Percentiles rank a stretch among this genome's conserved stretches.
These are phyloP conservation scores for Geodia barretti DNA, from an alignment of 37 sponge, comb jelly and placozoan genomes.

Conservation along the genomic window DNA sequence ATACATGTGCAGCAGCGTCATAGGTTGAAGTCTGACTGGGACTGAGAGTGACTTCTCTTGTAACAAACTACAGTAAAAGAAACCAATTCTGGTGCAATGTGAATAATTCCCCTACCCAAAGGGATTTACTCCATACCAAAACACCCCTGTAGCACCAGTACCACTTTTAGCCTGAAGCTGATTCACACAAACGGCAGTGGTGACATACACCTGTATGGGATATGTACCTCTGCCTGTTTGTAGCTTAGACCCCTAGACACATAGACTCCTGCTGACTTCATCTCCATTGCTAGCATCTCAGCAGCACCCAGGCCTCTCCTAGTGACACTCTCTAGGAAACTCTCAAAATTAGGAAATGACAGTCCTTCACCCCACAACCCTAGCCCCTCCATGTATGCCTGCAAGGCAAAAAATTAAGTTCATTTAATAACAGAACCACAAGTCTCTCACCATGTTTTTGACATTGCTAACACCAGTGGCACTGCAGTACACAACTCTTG, in stretches of 20 bases:
- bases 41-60: slow-evolving; percentile 34
- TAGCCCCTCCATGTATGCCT: slow-evolving; percentile 75
- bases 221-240: slow-evolving; percentile 45
- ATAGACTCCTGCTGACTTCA: slow-evolving; percentile 67
- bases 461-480: slow-evolving; percentile 71
- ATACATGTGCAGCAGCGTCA: slow-evolving; percentile 48
- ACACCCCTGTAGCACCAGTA: no score
- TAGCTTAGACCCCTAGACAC: slow-evolving; percentile 63
- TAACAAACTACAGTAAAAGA: slow-evolving; percentile 18
- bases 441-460: slow-evolving; percentile 47
- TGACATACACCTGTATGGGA: no score
- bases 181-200: background rate
- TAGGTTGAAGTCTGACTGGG: slow-evolving; percentile 35
- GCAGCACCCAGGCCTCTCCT: slow-evolving; percentile 65
- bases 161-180: no score
- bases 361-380: slow-evolving; percentile 65
- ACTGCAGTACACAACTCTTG: slow-evolving; percentile 72
- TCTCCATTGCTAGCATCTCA: slow-evolving; percentile 77
- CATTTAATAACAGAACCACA: background rate
- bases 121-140: no score
- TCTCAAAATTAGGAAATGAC: slow-evolving; percentile 43
- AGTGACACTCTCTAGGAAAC: slow-evolving; percentile 49
- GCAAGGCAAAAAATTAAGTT: background rate
- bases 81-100: background rate
- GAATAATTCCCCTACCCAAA: no score